Evolutionary conservation across 2,113 vertebrate genomes (phyloP).

Genomic region (Sinocyclocheilus maitianheensis): DNA sequence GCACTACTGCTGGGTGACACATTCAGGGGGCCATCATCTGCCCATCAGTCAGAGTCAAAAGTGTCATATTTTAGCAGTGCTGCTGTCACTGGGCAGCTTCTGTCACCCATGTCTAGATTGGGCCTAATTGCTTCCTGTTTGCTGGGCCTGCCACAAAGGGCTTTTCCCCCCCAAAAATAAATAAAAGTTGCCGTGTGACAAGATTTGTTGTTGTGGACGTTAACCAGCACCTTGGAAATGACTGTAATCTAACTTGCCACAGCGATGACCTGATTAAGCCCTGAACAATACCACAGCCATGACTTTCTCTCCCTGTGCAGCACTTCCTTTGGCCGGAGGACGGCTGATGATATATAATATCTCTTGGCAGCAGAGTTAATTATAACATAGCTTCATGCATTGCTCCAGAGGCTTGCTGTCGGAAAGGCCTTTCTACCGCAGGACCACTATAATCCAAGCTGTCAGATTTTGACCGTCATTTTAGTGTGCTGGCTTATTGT

Average conservation of each 20-base stretch:
- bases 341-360: constrained; percentile 84
- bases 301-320: constrained; percentile 66
- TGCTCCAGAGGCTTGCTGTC: constrained; percentile 76
- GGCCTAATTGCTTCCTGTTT: constrained; percentile 54
- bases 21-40: constrained; percentile 18
- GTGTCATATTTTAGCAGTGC: constrained; percentile 36
- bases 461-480: constrained; percentile 80
- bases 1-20: background rate
- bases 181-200: constrained; percentile 71
- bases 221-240: constrained; percentile 78
- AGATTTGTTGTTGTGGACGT: constrained; percentile 73
- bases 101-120: constrained; percentile 44
- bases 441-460: constrained; percentile 80
- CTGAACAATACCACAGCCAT: constrained; percentile 76
- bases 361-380: constrained; percentile 91
- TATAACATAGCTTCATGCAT: constrained; percentile 84
- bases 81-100: constrained; percentile 38
- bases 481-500: constrained; percentile 56
- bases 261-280: constrained; percentile 85
- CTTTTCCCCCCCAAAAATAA: constrained; percentile 57
- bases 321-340: constrained; percentile 79
- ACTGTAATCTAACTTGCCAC: constrained; percentile 85
- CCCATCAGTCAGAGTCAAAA: constrained; percentile 17
- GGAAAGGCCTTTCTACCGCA: constrained; percentile 69
- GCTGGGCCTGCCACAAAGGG: constrained; percentile 25